Evolutionary conservation across 2,797 vertebrate genomes (phyloP), one percentile per base, ranked within the genome.

Genomic region (Carapus acus): DNA sequence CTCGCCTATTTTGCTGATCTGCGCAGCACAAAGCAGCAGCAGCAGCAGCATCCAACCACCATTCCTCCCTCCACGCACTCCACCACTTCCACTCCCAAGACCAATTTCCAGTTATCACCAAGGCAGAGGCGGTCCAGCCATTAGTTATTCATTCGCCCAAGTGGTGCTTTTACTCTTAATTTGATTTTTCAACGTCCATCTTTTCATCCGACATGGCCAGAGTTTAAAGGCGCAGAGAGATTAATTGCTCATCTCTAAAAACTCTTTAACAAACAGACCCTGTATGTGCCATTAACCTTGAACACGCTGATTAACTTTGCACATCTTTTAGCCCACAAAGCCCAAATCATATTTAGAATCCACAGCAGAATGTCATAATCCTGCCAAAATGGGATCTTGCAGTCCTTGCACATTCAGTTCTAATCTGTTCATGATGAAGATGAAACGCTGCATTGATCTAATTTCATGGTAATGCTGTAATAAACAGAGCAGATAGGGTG

Each of bases 61-160:
- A 2, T n/a, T 37, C 15, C 48, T 27, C 9, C 0, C 58, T 24
- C 38, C 48, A 17, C 34, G 33, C 36, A 16, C 1, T 0, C 22
- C 54, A 5, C 24, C 5, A 4, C 24, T 27, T 5, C 24, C 24
- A 9, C 9, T 5, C 58, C 49, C 64, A 44, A 62, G 73, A 77
- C 73, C 71, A 83, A 80, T 84, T 81, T 80, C 75, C 67, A 79
- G 74, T 76, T 80, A 82, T 82, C 77, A 70, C 70, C 61, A 60
- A 69, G 63, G 47, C 69, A 62, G 58, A 78, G 58, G 49, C 63
- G 43, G 49, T 50, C 78, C 60, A 73, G 67, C 73, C 71, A 78
- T 83, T 79, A 80, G 80, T 76, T 81, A 76, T 73, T 81, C 70
- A 76, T 70, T 54, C 70, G 72, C 72, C 70, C 54, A 58, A 77